phyloP scores from a whole-genome alignment of 2,888 invertebrate species.

The Lepas anatifera region DNA sequence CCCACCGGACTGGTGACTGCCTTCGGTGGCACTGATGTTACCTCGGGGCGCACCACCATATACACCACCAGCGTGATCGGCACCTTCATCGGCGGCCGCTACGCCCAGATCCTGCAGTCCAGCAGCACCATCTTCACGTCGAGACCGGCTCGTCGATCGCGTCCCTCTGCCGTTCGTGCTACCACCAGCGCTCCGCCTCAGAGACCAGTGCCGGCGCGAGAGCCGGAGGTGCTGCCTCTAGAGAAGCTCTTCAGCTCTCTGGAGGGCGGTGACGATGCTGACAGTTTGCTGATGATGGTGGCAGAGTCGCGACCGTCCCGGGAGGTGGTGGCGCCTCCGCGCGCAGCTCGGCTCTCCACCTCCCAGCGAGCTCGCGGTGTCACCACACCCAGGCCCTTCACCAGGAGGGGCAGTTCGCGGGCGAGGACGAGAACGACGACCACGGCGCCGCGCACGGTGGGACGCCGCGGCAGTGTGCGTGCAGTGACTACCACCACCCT shows the following conservation, averaged over 20 bases:
- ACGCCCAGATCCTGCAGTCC: constrained; percentile 74
- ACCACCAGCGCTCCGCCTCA: background rate
- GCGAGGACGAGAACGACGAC: background rate
- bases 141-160: constrained; percentile 42
- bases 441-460: background rate
- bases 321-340: background rate
- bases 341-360: background rate
- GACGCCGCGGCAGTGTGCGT: too few relatives aligned
- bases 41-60: constrained; percentile 68
- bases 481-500: background rate
- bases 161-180: background rate
- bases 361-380: too few relatives aligned
- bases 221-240: background rate
- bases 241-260: background rate
- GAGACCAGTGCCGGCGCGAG: background rate
- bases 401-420: too few relatives aligned
- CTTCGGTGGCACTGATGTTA: constrained; percentile 67
- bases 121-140: constrained; percentile 49
- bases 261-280: background rate
- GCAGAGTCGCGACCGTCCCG: background rate
- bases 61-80: constrained; percentile 84
- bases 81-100: constrained; percentile 69
- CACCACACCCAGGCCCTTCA: too few relatives aligned
- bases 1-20: constrained; percentile 63
- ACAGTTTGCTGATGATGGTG: background rate